phyloP scores from a whole-genome alignment of 2,797 vertebrate species.

The Neosilurus hyrtlii region DNA sequence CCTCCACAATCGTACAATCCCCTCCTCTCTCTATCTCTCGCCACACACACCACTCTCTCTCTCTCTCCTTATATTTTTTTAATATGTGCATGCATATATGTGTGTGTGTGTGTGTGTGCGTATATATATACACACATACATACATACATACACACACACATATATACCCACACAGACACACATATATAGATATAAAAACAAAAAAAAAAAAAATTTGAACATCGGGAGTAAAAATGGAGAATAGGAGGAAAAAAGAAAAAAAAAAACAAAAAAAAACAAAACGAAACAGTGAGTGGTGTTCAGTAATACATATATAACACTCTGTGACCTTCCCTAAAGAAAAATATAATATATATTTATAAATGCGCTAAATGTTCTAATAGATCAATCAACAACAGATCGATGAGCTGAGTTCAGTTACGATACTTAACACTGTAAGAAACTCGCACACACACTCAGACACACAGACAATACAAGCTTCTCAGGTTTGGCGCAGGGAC shows the following conservation, averaged over 20 bases:
- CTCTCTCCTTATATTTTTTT: neutral
- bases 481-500: slow-evolving; percentile 51
- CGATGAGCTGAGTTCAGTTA: slow-evolving; percentile 77
- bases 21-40: slow-evolving; percentile 44
- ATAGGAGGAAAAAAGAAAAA: slow-evolving; percentile 44
- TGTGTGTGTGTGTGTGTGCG: too few relatives aligned
- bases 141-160: too few relatives aligned
- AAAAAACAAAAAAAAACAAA: too few relatives aligned
- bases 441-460: slow-evolving; percentile 48
- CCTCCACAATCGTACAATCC: slow-evolving; percentile 53
- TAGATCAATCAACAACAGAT: slow-evolving; percentile 71
- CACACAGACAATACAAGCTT: slow-evolving; percentile 52
- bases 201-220: slow-evolving; percentile 62
- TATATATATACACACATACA: too few relatives aligned
- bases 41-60: slow-evolving; percentile 32
- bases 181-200: slow-evolving; percentile 34
- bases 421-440: slow-evolving; percentile 74
- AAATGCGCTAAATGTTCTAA: slow-evolving; percentile 70
- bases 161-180: too few relatives aligned
- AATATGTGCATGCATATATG: too few relatives aligned
- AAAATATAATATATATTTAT: slow-evolving; percentile 56
- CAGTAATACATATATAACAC: slow-evolving; percentile 74
- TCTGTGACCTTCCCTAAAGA: slow-evolving; percentile 69
- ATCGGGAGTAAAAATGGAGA: slow-evolving; percentile 63
- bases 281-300: slow-evolving; percentile 65